These are phyloP conservation scores for Pterophyllum scalare DNA, from an alignment of 2,113 vertebrate species.

Conservation along the genomic window DNA sequence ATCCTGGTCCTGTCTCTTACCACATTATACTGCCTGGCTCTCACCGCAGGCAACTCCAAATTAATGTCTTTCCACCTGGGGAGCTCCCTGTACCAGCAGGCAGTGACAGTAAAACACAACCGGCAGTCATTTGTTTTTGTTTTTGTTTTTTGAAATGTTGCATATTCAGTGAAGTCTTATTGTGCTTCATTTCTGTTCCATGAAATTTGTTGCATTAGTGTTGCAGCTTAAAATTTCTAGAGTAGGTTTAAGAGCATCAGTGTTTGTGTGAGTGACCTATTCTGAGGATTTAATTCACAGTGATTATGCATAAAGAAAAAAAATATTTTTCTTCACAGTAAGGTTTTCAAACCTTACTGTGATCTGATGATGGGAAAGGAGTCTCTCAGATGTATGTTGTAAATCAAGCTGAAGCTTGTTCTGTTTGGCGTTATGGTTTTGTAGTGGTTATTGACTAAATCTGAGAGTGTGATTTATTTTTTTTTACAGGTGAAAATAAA, in stretches of 20 bases:
- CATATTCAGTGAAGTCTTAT: not conserved
- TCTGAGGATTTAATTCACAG: not conserved
- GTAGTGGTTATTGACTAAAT: not conserved
- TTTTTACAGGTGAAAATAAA: not conserved
- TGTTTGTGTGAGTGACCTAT: not conserved
- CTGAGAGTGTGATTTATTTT: not conserved
- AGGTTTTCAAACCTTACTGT: not conserved
- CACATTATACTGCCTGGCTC: not conserved
- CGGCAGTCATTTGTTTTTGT: conserved; percentile 1
- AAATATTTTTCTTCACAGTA: not conserved
- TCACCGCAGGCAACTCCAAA: conserved; percentile 7
- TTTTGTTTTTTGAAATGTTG: not conserved
- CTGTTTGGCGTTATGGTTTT: not conserved
- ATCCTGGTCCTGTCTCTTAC: conserved; percentile 31
- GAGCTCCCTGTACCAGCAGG: not conserved
- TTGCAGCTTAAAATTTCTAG: not conserved
- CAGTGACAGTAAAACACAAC: not conserved
- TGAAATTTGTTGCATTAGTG: not conserved
- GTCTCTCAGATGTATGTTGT: not conserved
- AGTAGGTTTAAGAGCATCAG: not conserved
- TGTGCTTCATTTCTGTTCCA: not conserved
- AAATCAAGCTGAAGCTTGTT: not conserved
- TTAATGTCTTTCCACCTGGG: conserved; percentile 1
- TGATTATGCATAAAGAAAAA: not conserved
- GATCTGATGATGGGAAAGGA: not conserved